Base-by-base conservation (phyloP, 2,888 invertebrate species). In the Heliconius ethilla region DNA sequence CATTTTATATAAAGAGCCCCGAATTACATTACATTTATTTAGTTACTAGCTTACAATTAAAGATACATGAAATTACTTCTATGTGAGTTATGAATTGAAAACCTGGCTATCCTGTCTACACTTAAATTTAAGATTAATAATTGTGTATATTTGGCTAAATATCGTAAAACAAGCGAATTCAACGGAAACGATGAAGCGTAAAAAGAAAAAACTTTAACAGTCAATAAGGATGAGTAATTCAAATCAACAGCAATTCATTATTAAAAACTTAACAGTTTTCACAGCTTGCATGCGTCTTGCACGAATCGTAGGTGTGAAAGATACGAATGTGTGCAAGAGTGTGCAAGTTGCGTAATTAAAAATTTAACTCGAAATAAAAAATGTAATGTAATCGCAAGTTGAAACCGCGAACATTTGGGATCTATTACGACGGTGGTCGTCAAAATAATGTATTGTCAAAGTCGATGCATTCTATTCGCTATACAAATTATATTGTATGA, bases 101-200 rank as follows among this genome's bases (percentile, higher is more conserved):
- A 94, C 94, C 93, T 94, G 94, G 92, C 92, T 95, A 95, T 95
- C 94, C 87, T 94, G 94, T 88, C 94, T 94, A 95, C 87, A 81
- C 90, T 93, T 92, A 93, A 86, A 87, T 25, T 89, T 92, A 93
- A 88, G 90, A 88, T 84, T 89, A 89, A 91, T 89, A 91, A 92
- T 89, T 88, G 86, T 91, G 92, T 94, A 94, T 94, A 94, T 94
- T 94, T 94, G 88, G 87, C 93, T 94, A 94, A 89, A 87, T 88
- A 90, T 89, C 83, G 86, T 78, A 85, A 88, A 92, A 91, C 89
- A 91, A 92, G 90, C 89, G 82, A 89, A 86, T 86, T 85, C 83
- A 90, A 93, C 89, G 75, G 73, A 93, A 92, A 89, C 87, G 85
- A 92, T 86, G 82, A 94, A 94, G 94, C 94, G 80, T 82, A 78